A percentile compares a stretch with the other conserved stretches of the same genome.
phyloP scores from a whole-genome alignment of 2,797 vertebrate species.

The Acridotheres tristis region DNA sequence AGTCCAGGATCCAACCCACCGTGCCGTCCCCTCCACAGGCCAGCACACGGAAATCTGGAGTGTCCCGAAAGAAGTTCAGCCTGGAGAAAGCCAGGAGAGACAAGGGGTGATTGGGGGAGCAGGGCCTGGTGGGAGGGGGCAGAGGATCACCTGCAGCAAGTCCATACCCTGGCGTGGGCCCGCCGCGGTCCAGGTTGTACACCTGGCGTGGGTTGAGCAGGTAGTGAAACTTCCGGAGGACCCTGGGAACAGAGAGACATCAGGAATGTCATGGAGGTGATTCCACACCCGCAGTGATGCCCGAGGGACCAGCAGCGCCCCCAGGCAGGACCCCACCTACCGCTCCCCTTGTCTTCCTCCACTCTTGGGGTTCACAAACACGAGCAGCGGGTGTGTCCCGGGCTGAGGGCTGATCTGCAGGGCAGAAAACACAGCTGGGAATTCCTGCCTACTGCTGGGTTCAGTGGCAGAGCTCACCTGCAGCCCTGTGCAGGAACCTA shows the following conservation, averaged over 20 bases:
- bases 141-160: not conserved
- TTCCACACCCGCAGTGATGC: accelerated
- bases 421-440: not conserved
- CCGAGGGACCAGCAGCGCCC: accelerated
- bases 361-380: conserved; percentile 94
- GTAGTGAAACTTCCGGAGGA: conserved; percentile 93
- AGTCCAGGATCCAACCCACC: conserved; percentile 95
- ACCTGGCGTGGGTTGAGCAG: conserved; percentile 94
- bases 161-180: conserved; percentile 86
- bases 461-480: accelerated
- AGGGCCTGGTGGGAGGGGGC: accelerated
- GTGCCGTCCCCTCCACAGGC: conserved; percentile 95
- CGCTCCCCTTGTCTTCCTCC: conserved; percentile 93
- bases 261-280: not conserved
- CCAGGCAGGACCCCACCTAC: conserved; percentile 69
- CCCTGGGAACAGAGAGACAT: conserved; percentile 67
- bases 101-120: not conserved
- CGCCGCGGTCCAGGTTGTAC: conserved; percentile 90
- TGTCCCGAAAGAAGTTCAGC: conserved; percentile 91
- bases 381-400: conserved; percentile 90
- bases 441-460: accelerated
- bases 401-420: conserved; percentile 88
- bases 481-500: not conserved
- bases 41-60: conserved; percentile 90
- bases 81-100: conserved; percentile 69